Percentiles rank a stretch among this genome's conserved stretches.
Evolutionary conservation across 2,888 invertebrate species (phyloP).

Genomic region (Nasonovia ribisnigri): DNA sequence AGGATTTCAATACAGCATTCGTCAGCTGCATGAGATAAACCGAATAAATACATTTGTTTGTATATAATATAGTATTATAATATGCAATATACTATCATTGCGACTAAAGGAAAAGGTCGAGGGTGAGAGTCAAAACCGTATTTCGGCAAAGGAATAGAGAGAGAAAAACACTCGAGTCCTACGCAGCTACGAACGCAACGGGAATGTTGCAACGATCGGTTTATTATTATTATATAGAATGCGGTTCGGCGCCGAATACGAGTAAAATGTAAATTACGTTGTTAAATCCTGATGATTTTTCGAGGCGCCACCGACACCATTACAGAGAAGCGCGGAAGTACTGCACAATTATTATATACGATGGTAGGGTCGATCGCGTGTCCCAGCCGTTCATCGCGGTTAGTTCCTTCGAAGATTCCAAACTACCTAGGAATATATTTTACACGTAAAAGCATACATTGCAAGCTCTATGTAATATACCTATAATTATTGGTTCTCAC

Average conservation of each 20-base stretch:
- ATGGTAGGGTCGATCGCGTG: constrained; percentile 6
- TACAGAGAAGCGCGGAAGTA: neutral
- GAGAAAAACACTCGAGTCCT: neutral
- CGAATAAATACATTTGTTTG: neutral
- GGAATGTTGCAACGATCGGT: neutral
- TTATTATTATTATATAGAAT: constrained; percentile 14
- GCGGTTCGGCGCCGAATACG: neutral
- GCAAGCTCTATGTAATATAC: neutral
- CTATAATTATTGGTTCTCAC: neutral
- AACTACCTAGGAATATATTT: neutral
- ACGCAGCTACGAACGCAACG: neutral
- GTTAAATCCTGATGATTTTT: constrained; percentile 27
- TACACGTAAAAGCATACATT: neutral
- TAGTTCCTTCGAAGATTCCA: constrained; percentile 1
- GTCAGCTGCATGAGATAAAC: neutral
- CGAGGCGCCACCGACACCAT: neutral
- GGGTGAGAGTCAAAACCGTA: neutral
- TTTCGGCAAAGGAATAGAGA: neutral
- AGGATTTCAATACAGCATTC: neutral
- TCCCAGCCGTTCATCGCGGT: neutral
- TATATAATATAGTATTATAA: neutral
- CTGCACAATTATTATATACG: neutral
- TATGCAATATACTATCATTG: neutral
- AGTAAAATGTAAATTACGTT: constrained; percentile 17
- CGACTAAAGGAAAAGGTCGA: neutral